Conservation (phyloP, 2,113 vertebrate genomes). For the Sprattus sprattus region DNA sequence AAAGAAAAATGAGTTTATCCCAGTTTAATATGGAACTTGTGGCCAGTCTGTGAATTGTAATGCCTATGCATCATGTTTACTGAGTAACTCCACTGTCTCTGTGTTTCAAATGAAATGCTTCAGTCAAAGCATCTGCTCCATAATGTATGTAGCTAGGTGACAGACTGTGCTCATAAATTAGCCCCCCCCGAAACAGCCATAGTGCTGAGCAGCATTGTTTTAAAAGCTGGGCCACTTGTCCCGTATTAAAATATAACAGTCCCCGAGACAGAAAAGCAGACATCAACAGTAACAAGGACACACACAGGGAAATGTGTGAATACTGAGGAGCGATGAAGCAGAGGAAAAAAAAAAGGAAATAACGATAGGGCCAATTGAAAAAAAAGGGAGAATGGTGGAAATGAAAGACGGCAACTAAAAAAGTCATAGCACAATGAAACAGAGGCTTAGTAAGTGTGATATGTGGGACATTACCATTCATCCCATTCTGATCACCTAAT, state of each 20-base stretch:
- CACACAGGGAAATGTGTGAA: not conserved
- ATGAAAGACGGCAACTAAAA: not conserved
- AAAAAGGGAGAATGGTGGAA: not conserved
- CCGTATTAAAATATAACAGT: constrained; percentile 64
- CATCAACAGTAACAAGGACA: constrained; percentile 32
- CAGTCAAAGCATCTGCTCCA: not conserved
- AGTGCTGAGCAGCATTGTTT: constrained; percentile 19
- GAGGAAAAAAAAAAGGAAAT: not conserved
- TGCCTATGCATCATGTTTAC: not conserved
- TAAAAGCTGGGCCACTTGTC: constrained; percentile 58
- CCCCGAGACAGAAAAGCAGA: constrained; percentile 45
- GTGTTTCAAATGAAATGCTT: not conserved
- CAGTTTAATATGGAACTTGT: constrained; percentile 69
- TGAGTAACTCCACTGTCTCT: constrained; percentile 30
- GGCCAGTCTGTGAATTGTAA: constrained; percentile 44
- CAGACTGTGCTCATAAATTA: constrained; percentile 13
- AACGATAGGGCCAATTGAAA: not conserved
- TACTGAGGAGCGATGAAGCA: not conserved
- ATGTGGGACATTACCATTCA: not conserved
- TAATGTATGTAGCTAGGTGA: not conserved
- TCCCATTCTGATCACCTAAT: not conserved
- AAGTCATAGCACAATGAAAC: not conserved
- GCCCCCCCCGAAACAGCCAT: not conserved
- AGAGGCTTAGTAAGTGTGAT: not conserved
- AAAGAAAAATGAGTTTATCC: constrained; percentile 59